These are phyloP conservation scores for Andinoacara biseriatus DNA, from an alignment of 2,113 vertebrate species.

Conservation along the genomic window DNA sequence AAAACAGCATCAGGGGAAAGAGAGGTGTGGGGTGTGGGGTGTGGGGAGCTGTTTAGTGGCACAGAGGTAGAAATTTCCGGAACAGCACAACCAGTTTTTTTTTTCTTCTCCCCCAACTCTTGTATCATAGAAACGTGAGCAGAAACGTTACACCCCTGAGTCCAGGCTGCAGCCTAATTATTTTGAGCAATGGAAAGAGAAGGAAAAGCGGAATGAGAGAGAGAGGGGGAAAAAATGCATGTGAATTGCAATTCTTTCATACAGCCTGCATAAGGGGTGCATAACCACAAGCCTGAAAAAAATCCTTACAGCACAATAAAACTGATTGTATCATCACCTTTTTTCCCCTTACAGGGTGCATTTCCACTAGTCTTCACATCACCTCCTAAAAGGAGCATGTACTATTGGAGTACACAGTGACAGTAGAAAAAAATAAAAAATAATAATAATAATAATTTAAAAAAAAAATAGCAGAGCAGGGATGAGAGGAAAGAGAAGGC, in stretches of 20 bases:
- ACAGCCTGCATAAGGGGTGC: constrained; percentile 77
- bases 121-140: constrained; percentile 70
- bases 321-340: constrained; percentile 82
- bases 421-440: not conserved
- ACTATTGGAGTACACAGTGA: constrained; percentile 59
- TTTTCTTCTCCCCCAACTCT: constrained; percentile 33
- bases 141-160: constrained; percentile 71
- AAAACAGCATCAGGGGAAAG: constrained; percentile 65
- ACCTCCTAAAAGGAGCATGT: constrained; percentile 66
- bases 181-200: constrained; percentile 74
- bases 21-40: not conserved
- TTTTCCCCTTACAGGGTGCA: constrained; percentile 80
- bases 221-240: constrained; percentile 58
- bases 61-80: constrained; percentile 76
- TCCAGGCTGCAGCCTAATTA: constrained; percentile 79
- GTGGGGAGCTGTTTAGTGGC: constrained; percentile 21
- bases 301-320: constrained; percentile 83
- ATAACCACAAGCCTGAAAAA: constrained; percentile 75
- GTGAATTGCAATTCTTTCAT: constrained; percentile 76
- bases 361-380: constrained; percentile 74
- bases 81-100: constrained; percentile 53
- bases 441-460: not conserved
- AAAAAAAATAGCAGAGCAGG: constrained; percentile 22
- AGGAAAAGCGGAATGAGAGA: constrained; percentile 38
- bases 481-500: constrained; percentile 64